Evolutionary conservation across 2,113 vertebrate species (phyloP).

Genomic region (Centropus unirufus): DNA sequence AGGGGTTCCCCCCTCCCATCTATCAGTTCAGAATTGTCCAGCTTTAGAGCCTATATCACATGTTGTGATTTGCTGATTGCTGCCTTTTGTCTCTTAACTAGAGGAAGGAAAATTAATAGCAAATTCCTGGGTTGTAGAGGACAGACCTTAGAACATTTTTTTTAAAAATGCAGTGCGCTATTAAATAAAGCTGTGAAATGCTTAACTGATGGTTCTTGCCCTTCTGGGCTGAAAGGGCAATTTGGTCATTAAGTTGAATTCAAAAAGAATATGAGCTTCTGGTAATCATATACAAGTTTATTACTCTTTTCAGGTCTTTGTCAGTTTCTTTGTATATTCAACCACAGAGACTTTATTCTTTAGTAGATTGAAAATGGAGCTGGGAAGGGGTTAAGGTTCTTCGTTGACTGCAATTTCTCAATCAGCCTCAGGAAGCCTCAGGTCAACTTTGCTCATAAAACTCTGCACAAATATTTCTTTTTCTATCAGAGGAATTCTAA

Average conservation of each 20-base stretch:
- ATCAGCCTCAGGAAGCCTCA: conserved; percentile 81
- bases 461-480: conserved; percentile 83
- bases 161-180: background rate
- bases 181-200: background rate
- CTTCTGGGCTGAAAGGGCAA: background rate
- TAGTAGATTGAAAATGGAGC: conserved; percentile 14
- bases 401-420: conserved; percentile 77
- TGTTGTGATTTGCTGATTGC: background rate
- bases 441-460: conserved; percentile 88
- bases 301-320: background rate
- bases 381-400: conserved; percentile 76
- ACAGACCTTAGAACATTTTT: background rate
- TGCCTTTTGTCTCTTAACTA: background rate
- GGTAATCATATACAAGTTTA: background rate
- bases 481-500: conserved; percentile 83
- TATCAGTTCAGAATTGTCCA: fast-evolving
- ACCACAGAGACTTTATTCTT: background rate
- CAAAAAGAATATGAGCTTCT: background rate
- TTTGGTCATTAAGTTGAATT: background rate
- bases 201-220: background rate
- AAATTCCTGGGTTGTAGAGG: background rate
- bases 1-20: background rate
- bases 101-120: background rate
- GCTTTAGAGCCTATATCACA: background rate
- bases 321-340: conserved; percentile 34